phyloP scores from a whole-genome alignment of 1,140 invertebrate species.

The Tribolium madens region DNA sequence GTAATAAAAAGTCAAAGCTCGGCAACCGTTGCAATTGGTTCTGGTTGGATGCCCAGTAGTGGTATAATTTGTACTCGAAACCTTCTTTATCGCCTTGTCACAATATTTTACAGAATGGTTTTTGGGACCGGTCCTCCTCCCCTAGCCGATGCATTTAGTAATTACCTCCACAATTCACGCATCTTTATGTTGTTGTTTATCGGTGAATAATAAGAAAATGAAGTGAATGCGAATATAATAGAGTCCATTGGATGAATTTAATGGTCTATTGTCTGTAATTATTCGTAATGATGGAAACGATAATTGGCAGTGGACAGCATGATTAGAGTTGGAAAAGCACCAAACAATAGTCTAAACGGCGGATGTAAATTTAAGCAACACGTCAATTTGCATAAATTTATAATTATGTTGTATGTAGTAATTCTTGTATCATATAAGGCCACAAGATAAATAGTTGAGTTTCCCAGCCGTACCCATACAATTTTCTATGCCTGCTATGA shows the following conservation, averaged over 20 bases:
- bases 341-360: constrained; percentile 43
- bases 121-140: constrained; percentile 4
- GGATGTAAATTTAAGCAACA: constrained; percentile 38
- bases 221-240: constrained; percentile 32
- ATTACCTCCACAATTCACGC: constrained; percentile 29
- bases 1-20: too few relatives aligned
- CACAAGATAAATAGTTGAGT: constrained; percentile 43
- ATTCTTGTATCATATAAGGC: constrained; percentile 31
- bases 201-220: constrained; percentile 9
- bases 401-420: constrained; percentile 44
- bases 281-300: constrained; percentile 34
- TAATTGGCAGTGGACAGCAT: constrained; percentile 29
- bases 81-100: not conserved
- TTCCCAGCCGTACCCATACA: constrained; percentile 42
- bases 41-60: too few relatives aligned
- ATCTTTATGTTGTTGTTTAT: constrained; percentile 28
- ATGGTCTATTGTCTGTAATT: constrained; percentile 23
- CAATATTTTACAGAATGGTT: not conserved
- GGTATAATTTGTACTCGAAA: not conserved
- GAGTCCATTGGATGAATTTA: constrained; percentile 9
- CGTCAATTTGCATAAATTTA: constrained; percentile 46
- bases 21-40: too few relatives aligned
- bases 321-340: constrained; percentile 29
- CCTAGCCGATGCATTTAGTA: constrained; percentile 26
- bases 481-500: constrained; percentile 39